These are phyloP conservation scores for Xenotilapia flavipinnis DNA, from an alignment of 2,113 vertebrate species.

Conservation along the genomic window DNA sequence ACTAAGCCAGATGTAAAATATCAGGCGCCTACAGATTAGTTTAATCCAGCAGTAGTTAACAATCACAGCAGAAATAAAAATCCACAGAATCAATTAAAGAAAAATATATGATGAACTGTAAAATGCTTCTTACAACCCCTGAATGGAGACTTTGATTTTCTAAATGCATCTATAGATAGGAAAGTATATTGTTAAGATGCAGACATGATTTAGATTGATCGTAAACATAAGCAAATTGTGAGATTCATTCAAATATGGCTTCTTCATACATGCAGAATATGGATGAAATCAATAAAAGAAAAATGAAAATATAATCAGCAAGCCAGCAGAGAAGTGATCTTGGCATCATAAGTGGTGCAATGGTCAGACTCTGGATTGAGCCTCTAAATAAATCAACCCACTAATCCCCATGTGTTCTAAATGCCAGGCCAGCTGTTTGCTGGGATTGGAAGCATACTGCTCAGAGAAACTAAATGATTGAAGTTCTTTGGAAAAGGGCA, in stretches of 20 bases:
- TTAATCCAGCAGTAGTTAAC: conserved; percentile 33
- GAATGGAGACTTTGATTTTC: neutral
- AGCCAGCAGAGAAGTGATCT: conserved; percentile 24
- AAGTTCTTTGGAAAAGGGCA: conserved; percentile 47
- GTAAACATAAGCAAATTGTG: neutral
- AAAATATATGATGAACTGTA: neutral
- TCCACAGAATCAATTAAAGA: neutral
- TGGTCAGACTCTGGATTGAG: conserved; percentile 62
- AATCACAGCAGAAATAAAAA: neutral
- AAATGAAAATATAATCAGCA: neutral
- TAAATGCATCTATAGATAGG: neutral
- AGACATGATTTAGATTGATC: neutral
- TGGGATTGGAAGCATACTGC: conserved; percentile 74
- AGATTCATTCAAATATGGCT: neutral
- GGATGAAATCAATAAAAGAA: neutral
- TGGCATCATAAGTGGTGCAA: conserved; percentile 52
- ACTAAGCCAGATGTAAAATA: conserved; percentile 26
- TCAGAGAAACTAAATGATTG: conserved; percentile 62
- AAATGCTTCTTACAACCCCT: neutral
- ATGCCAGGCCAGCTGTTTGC: conserved; percentile 68
- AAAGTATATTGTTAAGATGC: neutral
- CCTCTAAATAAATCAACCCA: conserved; percentile 68
- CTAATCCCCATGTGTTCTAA: conserved; percentile 71
- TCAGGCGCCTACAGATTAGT: conserved; percentile 39
- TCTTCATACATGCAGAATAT: neutral